Evolutionary conservation across 2,888 invertebrate genomes (phyloP).

Genomic region (Tethea ocularis): DNA sequence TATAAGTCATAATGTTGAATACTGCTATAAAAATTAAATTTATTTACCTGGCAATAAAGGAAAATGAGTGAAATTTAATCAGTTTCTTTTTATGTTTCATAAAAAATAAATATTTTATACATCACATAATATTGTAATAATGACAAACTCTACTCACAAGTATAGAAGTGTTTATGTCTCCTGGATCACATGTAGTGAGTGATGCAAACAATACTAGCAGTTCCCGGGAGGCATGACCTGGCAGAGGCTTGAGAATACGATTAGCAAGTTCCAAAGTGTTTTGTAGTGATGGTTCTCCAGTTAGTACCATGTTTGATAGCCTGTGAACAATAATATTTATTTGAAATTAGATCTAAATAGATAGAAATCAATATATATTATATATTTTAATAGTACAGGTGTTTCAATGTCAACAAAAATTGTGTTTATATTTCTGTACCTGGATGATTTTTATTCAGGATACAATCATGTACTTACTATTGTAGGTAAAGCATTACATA

Average conservation of each 20-base stretch:
- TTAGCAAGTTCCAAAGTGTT: conserved; percentile 96
- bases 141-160: conserved; percentile 45
- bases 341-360: too few species aligned
- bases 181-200: conserved; percentile 98
- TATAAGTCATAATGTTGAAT: too few species aligned
- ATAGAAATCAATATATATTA: too few species aligned
- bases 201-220: conserved; percentile 96
- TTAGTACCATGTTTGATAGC: conserved; percentile 86
- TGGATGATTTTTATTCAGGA: neutral
- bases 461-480: neutral
- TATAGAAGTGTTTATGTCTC: conserved; percentile 93
- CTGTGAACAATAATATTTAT: conserved; percentile 43
- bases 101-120: neutral
- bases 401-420: too few species aligned
- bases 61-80: too few species aligned
- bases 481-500: conserved; percentile 36
- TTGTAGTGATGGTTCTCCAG: conserved; percentile 98
- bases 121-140: too few species aligned
- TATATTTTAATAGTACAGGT: too few species aligned
- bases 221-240: conserved; percentile 97
- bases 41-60: too few species aligned
- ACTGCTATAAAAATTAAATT: too few species aligned
- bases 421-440: neutral
- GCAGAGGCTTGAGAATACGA: conserved; percentile 92
- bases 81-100: too few species aligned